phyloP scores from a whole-genome alignment of 2,888 invertebrate genomes.

The Fragum sueziense region DNA sequence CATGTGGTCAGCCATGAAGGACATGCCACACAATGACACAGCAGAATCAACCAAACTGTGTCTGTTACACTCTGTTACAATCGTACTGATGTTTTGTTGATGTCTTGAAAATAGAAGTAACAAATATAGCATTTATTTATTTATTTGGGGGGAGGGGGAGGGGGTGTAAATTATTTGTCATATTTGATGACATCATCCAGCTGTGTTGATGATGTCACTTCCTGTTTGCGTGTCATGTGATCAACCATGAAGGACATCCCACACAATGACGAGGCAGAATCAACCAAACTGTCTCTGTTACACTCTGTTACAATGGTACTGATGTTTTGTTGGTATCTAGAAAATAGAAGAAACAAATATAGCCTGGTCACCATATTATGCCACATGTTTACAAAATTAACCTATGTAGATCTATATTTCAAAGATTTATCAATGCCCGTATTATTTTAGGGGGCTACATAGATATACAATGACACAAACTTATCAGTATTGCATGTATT shows the following conservation, averaged over 20 bases:
- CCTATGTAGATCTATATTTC: no score
- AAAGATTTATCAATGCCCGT: no score
- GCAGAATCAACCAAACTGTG: constrained; percentile 23
- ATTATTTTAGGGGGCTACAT: no score
- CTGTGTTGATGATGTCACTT: neutral
- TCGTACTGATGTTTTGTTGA: constrained; percentile 8
- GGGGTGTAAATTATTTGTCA: no score
- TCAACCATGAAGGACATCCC: constrained; percentile 23
- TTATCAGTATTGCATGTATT: no score
- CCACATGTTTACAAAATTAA: no score
- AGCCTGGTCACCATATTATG: no score
- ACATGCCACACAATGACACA: constrained; percentile 26
- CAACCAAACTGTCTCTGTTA: constrained; percentile 7
- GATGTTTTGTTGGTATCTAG: constrained; percentile 7
- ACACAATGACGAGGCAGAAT: constrained; percentile 25
- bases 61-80: neutral
- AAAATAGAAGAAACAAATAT: no score
- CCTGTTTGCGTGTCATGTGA: neutral
- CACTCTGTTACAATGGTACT: neutral
- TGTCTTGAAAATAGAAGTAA: no score
- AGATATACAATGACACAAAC: no score
- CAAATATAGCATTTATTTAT: no score
- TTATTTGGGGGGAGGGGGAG: no score
- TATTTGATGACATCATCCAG: neutral
- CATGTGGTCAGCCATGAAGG: constrained; percentile 6